These are phyloP conservation scores for Thunnus maccoyii DNA, from an alignment of 2,113 vertebrate genomes.

Conservation along the genomic window DNA sequence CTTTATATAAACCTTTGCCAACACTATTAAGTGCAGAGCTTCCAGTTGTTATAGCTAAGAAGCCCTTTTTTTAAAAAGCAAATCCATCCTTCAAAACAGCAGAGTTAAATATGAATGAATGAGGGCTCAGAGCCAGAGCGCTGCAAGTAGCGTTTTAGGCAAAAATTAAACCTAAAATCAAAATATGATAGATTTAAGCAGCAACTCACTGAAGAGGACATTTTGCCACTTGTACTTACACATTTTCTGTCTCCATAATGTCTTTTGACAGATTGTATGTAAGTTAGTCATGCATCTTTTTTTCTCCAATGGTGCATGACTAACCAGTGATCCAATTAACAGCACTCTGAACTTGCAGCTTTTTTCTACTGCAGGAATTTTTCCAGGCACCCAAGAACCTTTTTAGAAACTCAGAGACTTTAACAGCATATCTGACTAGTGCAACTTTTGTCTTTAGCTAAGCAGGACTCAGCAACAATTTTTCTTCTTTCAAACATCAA, in stretches of 20 bases:
- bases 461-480: too few relatives aligned
- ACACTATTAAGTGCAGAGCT: constrained; percentile 19
- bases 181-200: constrained; percentile 7
- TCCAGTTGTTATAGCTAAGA: constrained; percentile 26
- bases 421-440: too few relatives aligned
- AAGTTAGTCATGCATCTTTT: not conserved
- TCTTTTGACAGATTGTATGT: not conserved
- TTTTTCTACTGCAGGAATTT: not conserved
- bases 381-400: not conserved
- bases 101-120: constrained; percentile 41
- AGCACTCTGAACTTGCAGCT: not conserved
- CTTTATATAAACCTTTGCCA: constrained; percentile 33
- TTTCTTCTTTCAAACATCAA: too few relatives aligned
- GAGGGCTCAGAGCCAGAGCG: constrained; percentile 1
- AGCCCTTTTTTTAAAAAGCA: constrained; percentile 31
- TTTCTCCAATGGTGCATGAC: not conserved
- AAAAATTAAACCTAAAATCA: constrained; percentile 17
- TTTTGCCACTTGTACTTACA: constrained; percentile 7
- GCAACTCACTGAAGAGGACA: not conserved
- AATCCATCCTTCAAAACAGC: constrained; percentile 28
- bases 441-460: too few relatives aligned
- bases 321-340: not conserved
- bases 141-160: not conserved
- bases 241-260: not conserved
- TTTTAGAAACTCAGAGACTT: not conserved